These are phyloP conservation scores for Petrosia ficiformis DNA, from an alignment of 37 sponge, comb jelly and placozoan species.

Conservation along the genomic window DNA sequence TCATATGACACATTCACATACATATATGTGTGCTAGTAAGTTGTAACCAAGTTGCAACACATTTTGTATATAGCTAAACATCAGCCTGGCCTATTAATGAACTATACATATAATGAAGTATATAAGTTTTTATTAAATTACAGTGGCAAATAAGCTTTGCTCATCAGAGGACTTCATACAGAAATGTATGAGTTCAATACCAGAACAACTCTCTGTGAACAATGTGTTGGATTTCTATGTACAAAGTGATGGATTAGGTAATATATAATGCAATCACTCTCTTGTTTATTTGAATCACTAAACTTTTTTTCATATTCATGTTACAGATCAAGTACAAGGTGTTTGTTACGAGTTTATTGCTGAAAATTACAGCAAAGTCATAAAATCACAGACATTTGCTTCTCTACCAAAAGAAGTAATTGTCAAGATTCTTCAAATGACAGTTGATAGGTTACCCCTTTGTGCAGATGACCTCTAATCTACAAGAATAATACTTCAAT, in stretches of 20 bases:
- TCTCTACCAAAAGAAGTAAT: constrained; percentile 14
- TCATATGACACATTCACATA: too few species aligned
- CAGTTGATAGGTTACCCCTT: too few species aligned
- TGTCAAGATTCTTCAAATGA: constrained; percentile 5
- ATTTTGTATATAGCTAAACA: too few species aligned
- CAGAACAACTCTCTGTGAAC: background rate
- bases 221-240: constrained; percentile 12
- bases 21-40: too few species aligned
- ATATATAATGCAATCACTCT: too few species aligned
- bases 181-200: constrained; percentile 3
- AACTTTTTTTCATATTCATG: too few species aligned
- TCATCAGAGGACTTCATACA: constrained; percentile 8
- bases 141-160: constrained; percentile 27
- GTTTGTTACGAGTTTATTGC: constrained; percentile 23
- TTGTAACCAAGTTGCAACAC: too few species aligned
- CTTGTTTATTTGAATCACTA: too few species aligned
- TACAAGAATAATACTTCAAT: too few species aligned
- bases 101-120: background rate
- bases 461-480: too few species aligned
- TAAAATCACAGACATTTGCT: constrained; percentile 2
- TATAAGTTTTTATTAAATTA: background rate
- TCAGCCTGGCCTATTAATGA: too few species aligned
- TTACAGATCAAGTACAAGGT: background rate
- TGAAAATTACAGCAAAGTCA: constrained; percentile 1
- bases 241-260: too few species aligned